Base-by-base conservation (phyloP, 2,888 invertebrate species). In the Drosophila peninsularis region DNA sequence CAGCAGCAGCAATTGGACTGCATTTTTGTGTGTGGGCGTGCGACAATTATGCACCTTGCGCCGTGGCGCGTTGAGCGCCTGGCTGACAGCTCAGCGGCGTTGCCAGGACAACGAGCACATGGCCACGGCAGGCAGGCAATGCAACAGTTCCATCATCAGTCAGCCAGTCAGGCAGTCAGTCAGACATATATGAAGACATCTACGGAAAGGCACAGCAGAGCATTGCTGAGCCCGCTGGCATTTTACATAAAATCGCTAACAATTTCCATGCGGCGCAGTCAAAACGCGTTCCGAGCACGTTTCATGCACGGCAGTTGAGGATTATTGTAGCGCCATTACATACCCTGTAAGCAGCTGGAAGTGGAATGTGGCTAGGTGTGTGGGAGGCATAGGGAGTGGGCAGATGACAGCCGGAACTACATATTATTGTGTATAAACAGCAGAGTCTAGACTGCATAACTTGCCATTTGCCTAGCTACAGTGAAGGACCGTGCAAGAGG, bases 1-100 rank as follows among this genome's bases (percentile, higher is more conserved):
- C 44, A 70, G 6, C 47, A 57, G 54, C n/a, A 47, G 50, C 45
- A 53, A 53, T 53, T 54, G 57, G 54, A 62, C 44, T 64, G 63
- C 58, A 68, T 67, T 64, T 61, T 52, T 53, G 53, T 56, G 39
- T 39, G 66, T 44, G 56, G 62, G 55, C 66, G 37, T 58, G 75
- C 68, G 70, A 81, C 83, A 83, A 83, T 83, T 85, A 83, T 83
- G 81, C 82, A 82, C 78, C 75, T 76, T 78, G 75, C 67, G 67
- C 69, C 71, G 66, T 62, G 72, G 58, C 80, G 74, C 77, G 78
- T 71, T 76, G 82, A 79, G 24, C 24, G 24, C 27, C 7, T 30
- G 27, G 27, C 27, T 30, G 27, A 30, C 82, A 82, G 82, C 69
- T 84, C 69, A 74, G 82, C 80, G 77, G 71, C 80, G 76, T 82